A percentile compares a stretch with the other conserved stretches of the same genome.
Evolutionary conservation across 2,797 vertebrate species (phyloP).

Genomic region (Crax fasciolata): DNA sequence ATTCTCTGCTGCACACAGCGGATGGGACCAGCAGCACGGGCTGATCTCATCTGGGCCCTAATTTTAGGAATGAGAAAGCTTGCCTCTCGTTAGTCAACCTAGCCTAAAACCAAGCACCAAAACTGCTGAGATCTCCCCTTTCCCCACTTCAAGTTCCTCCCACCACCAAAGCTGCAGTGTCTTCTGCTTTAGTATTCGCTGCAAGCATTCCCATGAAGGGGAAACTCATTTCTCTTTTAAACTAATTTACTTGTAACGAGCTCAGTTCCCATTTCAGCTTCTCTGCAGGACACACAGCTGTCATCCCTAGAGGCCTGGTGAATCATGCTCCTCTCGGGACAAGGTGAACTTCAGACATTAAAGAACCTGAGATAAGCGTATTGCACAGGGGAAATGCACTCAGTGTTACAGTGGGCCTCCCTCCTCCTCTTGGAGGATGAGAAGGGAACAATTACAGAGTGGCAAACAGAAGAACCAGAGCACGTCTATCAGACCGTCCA

Average conservation of each 20-base stretch:
- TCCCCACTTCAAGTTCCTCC: background rate
- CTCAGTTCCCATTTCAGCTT: slow-evolving; percentile 21
- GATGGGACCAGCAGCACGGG: background rate
- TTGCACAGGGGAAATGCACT: slow-evolving; percentile 16
- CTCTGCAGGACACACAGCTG: slow-evolving; percentile 1
- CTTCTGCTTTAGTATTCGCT: background rate
- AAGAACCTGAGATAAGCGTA: background rate
- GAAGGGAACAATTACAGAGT: slow-evolving; percentile 47
- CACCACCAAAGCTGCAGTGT: background rate
- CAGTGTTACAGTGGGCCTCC: slow-evolving; percentile 30
- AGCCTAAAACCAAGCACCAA: background rate
- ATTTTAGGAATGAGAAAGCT: background rate
- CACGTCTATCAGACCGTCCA: slow-evolving; percentile 65
- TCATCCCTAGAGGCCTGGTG: slow-evolving; percentile 24
- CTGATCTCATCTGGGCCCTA: rapidly evolving
- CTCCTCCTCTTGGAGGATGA: slow-evolving; percentile 24
- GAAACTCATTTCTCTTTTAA: background rate
- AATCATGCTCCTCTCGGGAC: slow-evolving; percentile 43
- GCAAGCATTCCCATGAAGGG: background rate
- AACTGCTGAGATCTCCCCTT: background rate
- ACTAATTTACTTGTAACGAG: slow-evolving; percentile 51
- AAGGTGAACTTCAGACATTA: slow-evolving; percentile 24
- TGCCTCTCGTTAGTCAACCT: background rate
- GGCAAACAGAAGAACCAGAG: slow-evolving; percentile 57
- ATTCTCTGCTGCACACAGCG: slow-evolving; percentile 54